Conservation (phyloP, 1,140 invertebrate genomes). For the Pogonomyrmex californicus region DNA sequence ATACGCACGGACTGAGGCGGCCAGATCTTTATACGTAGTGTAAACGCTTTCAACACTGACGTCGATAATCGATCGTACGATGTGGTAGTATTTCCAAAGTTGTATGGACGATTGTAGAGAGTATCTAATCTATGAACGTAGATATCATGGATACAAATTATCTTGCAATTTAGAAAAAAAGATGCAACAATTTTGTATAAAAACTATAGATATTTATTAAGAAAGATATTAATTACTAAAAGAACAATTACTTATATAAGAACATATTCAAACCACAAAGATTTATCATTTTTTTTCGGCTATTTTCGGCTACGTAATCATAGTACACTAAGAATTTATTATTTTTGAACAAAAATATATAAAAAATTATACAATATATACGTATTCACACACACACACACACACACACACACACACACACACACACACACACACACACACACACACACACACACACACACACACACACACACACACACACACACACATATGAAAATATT, state of each 20-base stretch:
- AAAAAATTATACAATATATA: conserved; percentile 1
- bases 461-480: background rate
- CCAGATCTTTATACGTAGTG: conserved; percentile 57
- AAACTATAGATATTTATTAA: background rate
- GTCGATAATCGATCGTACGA: conserved; percentile 63
- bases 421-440: no score
- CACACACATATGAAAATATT: background rate
- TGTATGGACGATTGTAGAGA: background rate
- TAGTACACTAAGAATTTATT: no score
- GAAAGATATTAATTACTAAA: no score
- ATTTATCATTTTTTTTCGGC: no score
- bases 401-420: no score
- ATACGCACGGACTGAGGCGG: conserved; percentile 66
- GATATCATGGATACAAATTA: background rate
- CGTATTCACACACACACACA: background rate
- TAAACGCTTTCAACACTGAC: conserved; percentile 57
- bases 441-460: no score
- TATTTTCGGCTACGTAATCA: no score
- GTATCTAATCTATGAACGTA: background rate
- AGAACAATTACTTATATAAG: no score
- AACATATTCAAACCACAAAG: no score
- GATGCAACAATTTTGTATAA: background rate
- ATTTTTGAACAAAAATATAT: no score
- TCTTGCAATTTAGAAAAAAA: background rate
- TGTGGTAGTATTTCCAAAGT: conserved; percentile 48